Percentiles rank a stretch among this genome's conserved stretches.
These are phyloP conservation scores for Oriolus oriolus DNA, from an alignment of 2,113 vertebrate genomes.

Conservation along the genomic window DNA sequence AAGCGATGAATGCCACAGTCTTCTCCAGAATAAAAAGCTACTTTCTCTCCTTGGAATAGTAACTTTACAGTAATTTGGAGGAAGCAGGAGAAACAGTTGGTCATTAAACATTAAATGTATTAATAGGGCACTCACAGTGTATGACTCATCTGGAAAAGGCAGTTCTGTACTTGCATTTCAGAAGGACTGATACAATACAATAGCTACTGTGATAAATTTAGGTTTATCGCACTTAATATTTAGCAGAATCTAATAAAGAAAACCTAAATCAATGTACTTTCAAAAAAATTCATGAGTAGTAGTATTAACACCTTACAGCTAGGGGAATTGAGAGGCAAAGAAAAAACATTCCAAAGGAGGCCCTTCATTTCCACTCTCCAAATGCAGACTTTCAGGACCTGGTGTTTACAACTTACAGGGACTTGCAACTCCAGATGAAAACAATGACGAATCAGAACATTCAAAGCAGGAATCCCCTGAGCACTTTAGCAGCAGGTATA, in stretches of 20 bases:
- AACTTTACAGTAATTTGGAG: conserved; percentile 49
- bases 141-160: conserved; percentile 24
- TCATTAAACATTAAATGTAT: conserved; percentile 42
- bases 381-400: background rate
- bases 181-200: conserved; percentile 4
- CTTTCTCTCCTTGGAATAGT: conserved; percentile 46
- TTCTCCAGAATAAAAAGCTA: conserved; percentile 47
- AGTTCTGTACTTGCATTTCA: conserved; percentile 15
- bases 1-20: conserved; percentile 34
- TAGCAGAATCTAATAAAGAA: conserved; percentile 18
- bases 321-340: background rate
- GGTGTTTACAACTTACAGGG: background rate
- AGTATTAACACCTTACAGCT: conserved; percentile 16
- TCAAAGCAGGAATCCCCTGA: background rate
- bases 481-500: background rate
- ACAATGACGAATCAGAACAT: background rate
- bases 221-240: background rate
- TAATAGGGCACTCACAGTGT: conserved; percentile 15
- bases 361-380: background rate
- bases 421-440: background rate
- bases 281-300: background rate
- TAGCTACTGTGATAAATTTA: conserved; percentile 23
- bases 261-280: background rate
- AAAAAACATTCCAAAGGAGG: conserved; percentile 33
- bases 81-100: conserved; percentile 41